These are phyloP conservation scores for Agrotis puta DNA, from an alignment of 2,888 invertebrate genomes.

Conservation along the genomic window DNA sequence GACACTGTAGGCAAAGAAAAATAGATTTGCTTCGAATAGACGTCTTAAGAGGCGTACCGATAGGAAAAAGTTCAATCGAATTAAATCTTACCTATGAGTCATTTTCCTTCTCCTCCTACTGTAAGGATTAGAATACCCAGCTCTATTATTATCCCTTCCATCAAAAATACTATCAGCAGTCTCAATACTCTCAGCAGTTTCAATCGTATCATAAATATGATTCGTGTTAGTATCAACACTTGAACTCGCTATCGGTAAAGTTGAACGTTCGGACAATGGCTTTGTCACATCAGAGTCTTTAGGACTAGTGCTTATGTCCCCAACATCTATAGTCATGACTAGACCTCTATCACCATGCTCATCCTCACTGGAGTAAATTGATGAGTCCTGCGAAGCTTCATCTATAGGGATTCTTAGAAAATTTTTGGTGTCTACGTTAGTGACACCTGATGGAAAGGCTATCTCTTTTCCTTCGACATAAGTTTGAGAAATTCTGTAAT, in stretches of 20 bases:
- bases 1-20: too few species aligned
- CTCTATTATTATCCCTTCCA: slow-evolving; percentile 76
- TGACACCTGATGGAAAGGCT: slow-evolving; percentile 73
- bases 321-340: slow-evolving; percentile 85
- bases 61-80: neutral
- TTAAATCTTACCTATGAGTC: slow-evolving; percentile 75
- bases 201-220: slow-evolving; percentile 75
- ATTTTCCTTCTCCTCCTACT: slow-evolving; percentile 79
- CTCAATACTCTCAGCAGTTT: slow-evolving; percentile 41
- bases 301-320: slow-evolving; percentile 69
- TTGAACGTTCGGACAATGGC: slow-evolving; percentile 78
- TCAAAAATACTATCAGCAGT: slow-evolving; percentile 62
- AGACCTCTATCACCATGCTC: slow-evolving; percentile 78
- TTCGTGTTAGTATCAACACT: slow-evolving; percentile 63
- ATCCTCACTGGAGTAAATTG: slow-evolving; percentile 84
- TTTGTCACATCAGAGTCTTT: slow-evolving; percentile 75
- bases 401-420: slow-evolving; percentile 61
- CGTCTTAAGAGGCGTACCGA: too few species aligned
- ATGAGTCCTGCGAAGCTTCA: slow-evolving; percentile 71
- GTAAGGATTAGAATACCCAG: slow-evolving; percentile 80
- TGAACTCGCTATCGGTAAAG: slow-evolving; percentile 75
- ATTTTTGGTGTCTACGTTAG: slow-evolving; percentile 72
- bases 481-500: slow-evolving; percentile 85
- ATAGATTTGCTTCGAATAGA: too few species aligned
- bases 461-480: slow-evolving; percentile 88